These are phyloP conservation scores for Corydoras maculifer DNA, from an alignment of 2,113 vertebrate species.

Conservation along the genomic window DNA sequence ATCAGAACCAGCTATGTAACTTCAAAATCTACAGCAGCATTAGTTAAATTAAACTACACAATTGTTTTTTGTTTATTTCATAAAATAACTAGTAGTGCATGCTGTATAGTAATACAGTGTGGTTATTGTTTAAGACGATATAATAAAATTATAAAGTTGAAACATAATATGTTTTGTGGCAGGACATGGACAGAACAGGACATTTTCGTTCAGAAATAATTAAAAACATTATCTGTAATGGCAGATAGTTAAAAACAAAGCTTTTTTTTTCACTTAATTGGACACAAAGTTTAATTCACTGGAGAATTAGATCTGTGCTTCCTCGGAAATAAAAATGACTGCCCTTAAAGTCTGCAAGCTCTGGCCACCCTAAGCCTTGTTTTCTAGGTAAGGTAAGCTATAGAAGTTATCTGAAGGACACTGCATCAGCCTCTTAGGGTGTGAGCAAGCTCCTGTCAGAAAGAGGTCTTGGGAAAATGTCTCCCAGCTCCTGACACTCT, in stretches of 20 bases:
- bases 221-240: neutral
- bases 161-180: no score
- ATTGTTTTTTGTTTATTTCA: no score
- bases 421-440: constrained; percentile 31
- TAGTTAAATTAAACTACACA: no score
- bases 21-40: no score
- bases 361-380: constrained; percentile 12
- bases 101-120: no score
- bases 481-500: constrained; percentile 28
- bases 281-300: constrained; percentile 4
- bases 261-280: constrained; percentile 8
- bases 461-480: constrained; percentile 33
- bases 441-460: constrained; percentile 28
- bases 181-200: no score
- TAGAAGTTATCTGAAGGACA: constrained; percentile 52
- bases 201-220: no score
- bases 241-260: neutral
- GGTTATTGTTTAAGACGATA: no score
- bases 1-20: no score
- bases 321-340: constrained; percentile 7
- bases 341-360: neutral
- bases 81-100: no score
- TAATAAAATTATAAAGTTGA: no score
- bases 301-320: constrained; percentile 19
- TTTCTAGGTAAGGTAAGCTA: constrained; percentile 36